Conservation (phyloP, 2,113 vertebrate genomes). For the Rhinichthys klamathensis region DNA sequence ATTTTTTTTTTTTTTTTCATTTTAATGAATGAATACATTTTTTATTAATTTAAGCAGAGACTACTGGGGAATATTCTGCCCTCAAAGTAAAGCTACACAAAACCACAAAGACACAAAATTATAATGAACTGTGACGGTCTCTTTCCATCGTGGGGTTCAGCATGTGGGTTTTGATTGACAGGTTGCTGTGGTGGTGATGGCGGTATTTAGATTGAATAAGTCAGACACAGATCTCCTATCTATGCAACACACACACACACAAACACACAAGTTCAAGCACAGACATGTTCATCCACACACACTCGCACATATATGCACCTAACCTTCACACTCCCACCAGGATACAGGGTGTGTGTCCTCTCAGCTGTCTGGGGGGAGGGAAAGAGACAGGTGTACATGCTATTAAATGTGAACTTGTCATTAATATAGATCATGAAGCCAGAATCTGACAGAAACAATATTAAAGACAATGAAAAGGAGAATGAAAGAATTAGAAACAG, state of each 20-base stretch:
- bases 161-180: slow-evolving; percentile 22
- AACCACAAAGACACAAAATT: not conserved
- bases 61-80: not conserved
- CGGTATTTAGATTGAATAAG: not conserved
- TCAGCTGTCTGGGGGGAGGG: slow-evolving; percentile 73
- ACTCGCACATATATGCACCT: slow-evolving; percentile 49
- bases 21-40: too few species aligned
- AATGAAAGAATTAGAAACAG: not conserved
- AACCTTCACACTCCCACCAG: slow-evolving; percentile 68
- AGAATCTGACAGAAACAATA: slow-evolving; percentile 20
- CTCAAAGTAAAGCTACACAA: not conserved
- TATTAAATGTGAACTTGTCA: slow-evolving; percentile 24
- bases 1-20: too few species aligned
- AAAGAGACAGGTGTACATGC: slow-evolving; percentile 34
- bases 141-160: slow-evolving; percentile 1
- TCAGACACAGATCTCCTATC: not conserved
- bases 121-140: not conserved
- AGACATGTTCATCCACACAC: not conserved
- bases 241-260: not conserved
- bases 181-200: not conserved
- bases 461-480: not conserved
- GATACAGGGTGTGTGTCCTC: slow-evolving; percentile 70
- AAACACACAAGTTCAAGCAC: slow-evolving; percentile 23
- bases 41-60: too few species aligned
- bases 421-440: not conserved